Evolutionary conservation across 2,113 vertebrate species (phyloP), one percentile per base, ranked within the genome.

Genomic region (Chamaea fasciata): DNA sequence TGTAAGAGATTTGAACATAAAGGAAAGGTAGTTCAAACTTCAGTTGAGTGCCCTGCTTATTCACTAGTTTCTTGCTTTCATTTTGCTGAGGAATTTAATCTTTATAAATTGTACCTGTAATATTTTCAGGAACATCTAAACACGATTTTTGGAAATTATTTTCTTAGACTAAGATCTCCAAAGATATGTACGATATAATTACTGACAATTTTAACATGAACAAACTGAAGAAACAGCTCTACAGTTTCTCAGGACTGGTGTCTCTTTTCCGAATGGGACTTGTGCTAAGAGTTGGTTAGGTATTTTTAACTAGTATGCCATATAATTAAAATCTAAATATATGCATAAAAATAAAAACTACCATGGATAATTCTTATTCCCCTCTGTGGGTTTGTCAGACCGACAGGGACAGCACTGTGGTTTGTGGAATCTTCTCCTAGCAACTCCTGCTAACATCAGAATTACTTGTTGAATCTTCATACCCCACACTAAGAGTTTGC

Each of bases 301-400:
- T 91, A 89, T 94, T 96, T 97, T 88, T 90, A 86, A 75, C 73
- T 86, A 42, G 20, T 53, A 75, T 80, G 83, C 20, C 69, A 64
- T 94, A 60, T 92, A 92, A 95, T 92, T 91, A 63, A 71, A 78
- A 76, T 49, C 78, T 90, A 94, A 62, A 83, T 73, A 91, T 50
- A 65, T 27, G 27, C 39, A 70, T 56, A 87, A 27, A 93, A 92
- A 83, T 56, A 95, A 90, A 63, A 62, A 50, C 42, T 65, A 50
- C 22, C 39, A 44, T 63, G 41, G 81, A 55, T 81, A 85, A 92
- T 90, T 95, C 47, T 77, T 93, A 71, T 47, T 92, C 82, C 59
- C 9, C 23, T 70, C 64, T 63, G 52, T 94, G 95, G 87, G 59
- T 86, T 95, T 93, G 35, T 94, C 59, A 90, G 70, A 83, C 67